Percentiles rank a stretch among this genome's conserved stretches.
phyloP scores from a whole-genome alignment of 2,888 invertebrate genomes.

The Melangyna quadrimaculata region DNA sequence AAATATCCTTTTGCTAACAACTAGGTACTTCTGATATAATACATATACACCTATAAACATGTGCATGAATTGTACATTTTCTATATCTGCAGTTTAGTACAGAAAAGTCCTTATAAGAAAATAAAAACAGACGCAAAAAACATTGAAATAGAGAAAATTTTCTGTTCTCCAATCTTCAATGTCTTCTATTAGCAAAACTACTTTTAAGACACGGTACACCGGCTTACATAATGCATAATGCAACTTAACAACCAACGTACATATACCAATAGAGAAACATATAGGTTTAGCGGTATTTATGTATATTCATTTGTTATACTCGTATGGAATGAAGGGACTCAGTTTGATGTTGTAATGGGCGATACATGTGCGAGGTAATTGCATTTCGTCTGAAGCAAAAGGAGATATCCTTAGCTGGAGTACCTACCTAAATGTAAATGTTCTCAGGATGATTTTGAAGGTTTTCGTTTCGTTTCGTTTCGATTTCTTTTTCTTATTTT shows the following conservation, averaged over 20 bases:
- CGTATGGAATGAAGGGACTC: not conserved
- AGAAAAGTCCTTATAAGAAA: slow-evolving; percentile 57
- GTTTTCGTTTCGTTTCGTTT: not conserved
- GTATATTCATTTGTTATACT: not conserved
- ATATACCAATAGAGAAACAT: not conserved
- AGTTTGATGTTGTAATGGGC: slow-evolving; percentile 32
- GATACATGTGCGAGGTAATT: slow-evolving; percentile 58
- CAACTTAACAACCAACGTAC: not conserved
- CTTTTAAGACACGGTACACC: slow-evolving; percentile 57
- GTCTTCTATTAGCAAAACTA: slow-evolving; percentile 68
- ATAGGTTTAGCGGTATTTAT: too few relatives aligned
- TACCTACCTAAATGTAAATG: slow-evolving; percentile 48
- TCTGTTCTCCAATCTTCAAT: slow-evolving; percentile 46
- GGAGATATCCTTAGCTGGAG: slow-evolving; percentile 39
- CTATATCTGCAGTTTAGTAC: not conserved
- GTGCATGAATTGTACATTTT: not conserved
- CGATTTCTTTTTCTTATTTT: not conserved
- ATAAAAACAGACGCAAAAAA: slow-evolving; percentile 1
- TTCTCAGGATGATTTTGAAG: slow-evolving; percentile 34
- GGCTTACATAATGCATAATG: slow-evolving; percentile 5
- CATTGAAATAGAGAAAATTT: slow-evolving; percentile 1
- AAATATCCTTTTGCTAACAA: slow-evolving; percentile 39
- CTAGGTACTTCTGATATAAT: not conserved
- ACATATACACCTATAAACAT: slow-evolving; percentile 5
- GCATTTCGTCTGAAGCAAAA: slow-evolving; percentile 52